Conservation (phyloP, 2,888 invertebrate species). For the Dendrolimus houi region DNA sequence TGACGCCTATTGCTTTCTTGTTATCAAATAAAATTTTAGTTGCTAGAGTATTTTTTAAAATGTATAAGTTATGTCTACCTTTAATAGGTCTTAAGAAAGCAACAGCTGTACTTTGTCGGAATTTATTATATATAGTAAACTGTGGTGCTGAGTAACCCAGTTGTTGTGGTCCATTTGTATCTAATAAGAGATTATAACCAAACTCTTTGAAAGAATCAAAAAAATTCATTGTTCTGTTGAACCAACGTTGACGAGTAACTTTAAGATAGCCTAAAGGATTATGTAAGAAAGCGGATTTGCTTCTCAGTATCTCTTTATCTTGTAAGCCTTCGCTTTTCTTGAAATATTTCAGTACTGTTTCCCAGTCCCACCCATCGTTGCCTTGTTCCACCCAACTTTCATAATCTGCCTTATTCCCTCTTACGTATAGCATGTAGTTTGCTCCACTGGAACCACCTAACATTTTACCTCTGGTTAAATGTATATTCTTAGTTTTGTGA, state of each 20-base stretch:
- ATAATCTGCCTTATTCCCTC: constrained; percentile 79
- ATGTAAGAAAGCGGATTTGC: constrained; percentile 35
- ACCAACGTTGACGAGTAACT: constrained; percentile 28
- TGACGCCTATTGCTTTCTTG: constrained; percentile 24
- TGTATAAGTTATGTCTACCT: constrained; percentile 22
- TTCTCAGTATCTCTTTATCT: constrained; percentile 11
- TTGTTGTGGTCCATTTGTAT: constrained; percentile 22
- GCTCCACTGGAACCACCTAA: constrained; percentile 80
- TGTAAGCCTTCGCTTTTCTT: constrained; percentile 25
- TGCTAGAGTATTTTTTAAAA: constrained; percentile 24
- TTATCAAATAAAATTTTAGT: constrained; percentile 25
- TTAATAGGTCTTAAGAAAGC: constrained; percentile 23
- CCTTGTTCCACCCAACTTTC: constrained; percentile 68
- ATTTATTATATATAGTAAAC: constrained; percentile 20
- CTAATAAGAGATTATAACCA: constrained; percentile 23
- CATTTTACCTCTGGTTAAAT: constrained; percentile 77
- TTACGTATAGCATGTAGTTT: constrained; percentile 80
- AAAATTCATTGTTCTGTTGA: neutral
- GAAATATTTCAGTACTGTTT: constrained; percentile 25
- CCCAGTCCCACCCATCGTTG: constrained; percentile 50
- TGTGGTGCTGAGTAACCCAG: constrained; percentile 22
- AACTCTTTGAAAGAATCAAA: constrained; percentile 25
- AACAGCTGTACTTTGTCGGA: constrained; percentile 24
- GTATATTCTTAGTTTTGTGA: constrained; percentile 19
- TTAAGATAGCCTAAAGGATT: constrained; percentile 19